Evolutionary conservation across 37 sponge, comb jelly and placozoan genomes (phyloP), one percentile per base, ranked within the genome.

Genomic region (Dysidea cf. avara): DNA sequence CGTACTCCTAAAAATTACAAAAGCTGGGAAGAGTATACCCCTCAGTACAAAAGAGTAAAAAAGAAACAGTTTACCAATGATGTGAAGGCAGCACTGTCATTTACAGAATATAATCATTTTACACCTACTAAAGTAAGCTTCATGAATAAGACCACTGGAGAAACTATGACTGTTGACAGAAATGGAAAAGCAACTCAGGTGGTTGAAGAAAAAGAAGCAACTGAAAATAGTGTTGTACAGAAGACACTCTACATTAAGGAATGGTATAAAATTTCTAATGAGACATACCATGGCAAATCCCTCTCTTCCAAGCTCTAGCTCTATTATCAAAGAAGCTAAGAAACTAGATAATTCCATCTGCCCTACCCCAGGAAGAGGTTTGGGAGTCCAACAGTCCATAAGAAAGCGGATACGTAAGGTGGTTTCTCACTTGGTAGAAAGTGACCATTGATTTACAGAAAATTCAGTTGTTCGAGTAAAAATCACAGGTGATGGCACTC

Each of bases 271-370:
- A 13, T 67, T 12, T 46, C 50, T 40, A 34, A 67, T 46, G 51
- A 46, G 47, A 52, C 68, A 26, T 67, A 48, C 28, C 68, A 67
- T 43, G 68, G 47, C n/a, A n/a, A n/a, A n/a, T n/a, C n/a, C n/a
- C n/a, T n/a, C n/a, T n/a, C n/a, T n/a, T n/a, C n/a, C n/a, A n/a
- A n/a, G n/a, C n/a, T n/a, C n/a, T 6, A 11, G n/a, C n/a, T n/a
- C n/a, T n/a, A n/a, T n/a, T n/a, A n/a, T n/a, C 40, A 24, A 36
- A 24, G 65, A 6, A 12, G 7, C 9, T 24, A 64, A 31, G 35
- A 64, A 9, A 20, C 37, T 64, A 64, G 39, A 64, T 64, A 39
- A 64, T 24, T n/a, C 39, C 17, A 64, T 64, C 38, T 64, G 17
- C 24, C 7, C 13, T 34, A 31, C 24, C 16, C 65, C 65, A 24